Conservation (phyloP, 2,888 invertebrate genomes). For the Spilarctia lutea region DNA sequence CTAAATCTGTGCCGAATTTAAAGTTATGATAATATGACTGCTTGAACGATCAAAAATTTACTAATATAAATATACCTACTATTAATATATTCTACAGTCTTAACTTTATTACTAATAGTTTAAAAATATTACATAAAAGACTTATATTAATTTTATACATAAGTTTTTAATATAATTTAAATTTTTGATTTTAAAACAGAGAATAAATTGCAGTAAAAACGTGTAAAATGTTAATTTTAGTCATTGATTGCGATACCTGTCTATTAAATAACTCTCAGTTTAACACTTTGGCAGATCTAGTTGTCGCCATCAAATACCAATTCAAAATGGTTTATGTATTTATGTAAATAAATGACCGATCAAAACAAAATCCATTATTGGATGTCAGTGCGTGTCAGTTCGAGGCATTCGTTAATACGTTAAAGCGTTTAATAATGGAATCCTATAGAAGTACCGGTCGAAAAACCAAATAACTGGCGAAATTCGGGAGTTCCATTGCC, state of each 20-base stretch:
- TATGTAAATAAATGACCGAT: slow-evolving; percentile 55
- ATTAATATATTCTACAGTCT: no score
- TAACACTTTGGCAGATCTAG: slow-evolving; percentile 24
- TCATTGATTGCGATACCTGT: slow-evolving; percentile 4
- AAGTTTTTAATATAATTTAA: no score
- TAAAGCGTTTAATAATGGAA: slow-evolving; percentile 14
- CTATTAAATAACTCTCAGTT: slow-evolving; percentile 39
- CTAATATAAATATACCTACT: no score
- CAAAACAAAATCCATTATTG: slow-evolving; percentile 62
- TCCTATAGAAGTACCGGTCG: slow-evolving; percentile 17
- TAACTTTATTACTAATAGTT: not conserved
- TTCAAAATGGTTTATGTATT: slow-evolving; percentile 52
- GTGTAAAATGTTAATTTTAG: slow-evolving; percentile 15
- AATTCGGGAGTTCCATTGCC: slow-evolving; percentile 59
- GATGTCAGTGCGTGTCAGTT: slow-evolving; percentile 52
- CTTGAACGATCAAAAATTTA: no score
- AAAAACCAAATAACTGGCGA: slow-evolving; percentile 53
- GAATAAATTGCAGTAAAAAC: slow-evolving; percentile 5
- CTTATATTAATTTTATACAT: not conserved
- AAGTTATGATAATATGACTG: no score
- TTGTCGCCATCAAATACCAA: slow-evolving; percentile 30
- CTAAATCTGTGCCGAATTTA: no score
- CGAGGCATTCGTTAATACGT: slow-evolving; percentile 29
- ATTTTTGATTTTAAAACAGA: no score
- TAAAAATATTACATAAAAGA: not conserved